These are phyloP conservation scores for Ochlodes sylvanus DNA, from an alignment of 2,888 invertebrate genomes.

Conservation along the genomic window DNA sequence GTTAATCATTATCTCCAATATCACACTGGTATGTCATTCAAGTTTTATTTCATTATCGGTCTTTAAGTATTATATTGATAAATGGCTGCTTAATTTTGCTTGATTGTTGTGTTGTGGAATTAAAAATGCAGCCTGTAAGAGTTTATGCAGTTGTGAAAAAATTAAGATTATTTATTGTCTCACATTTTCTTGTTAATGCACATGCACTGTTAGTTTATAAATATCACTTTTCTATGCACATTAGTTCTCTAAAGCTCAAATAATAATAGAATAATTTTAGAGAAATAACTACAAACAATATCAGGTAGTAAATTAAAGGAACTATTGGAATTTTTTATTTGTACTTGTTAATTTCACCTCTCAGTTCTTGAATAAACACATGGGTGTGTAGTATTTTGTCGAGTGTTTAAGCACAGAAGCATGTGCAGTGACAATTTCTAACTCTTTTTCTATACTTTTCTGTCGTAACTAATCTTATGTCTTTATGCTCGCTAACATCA, in stretches of 20 bases:
- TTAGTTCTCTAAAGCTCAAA: background rate
- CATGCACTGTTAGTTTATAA: slow-evolving; percentile 47
- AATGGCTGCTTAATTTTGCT: slow-evolving; percentile 23
- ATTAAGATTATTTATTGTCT: slow-evolving; percentile 5
- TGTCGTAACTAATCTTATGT: slow-evolving; percentile 74
- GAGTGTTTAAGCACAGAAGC: slow-evolving; percentile 39
- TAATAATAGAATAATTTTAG: background rate
- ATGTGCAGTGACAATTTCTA: slow-evolving; percentile 60
- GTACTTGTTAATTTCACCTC: background rate
- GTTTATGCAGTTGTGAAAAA: background rate
- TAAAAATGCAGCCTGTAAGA: slow-evolving; percentile 3
- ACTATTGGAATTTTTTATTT: background rate
- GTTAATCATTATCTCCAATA: slow-evolving; percentile 38
- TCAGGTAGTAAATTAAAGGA: background rate
- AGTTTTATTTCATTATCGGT: background rate
- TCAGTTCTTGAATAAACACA: background rate
- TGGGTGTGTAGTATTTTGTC: background rate
- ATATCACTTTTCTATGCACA: slow-evolving; percentile 36
- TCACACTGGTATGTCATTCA: slow-evolving; percentile 22
- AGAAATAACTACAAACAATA: background rate
- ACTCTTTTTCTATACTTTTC: slow-evolving; percentile 54
- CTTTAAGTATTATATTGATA: background rate
- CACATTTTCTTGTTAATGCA: slow-evolving; percentile 52
- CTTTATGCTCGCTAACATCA: slow-evolving; percentile 78
- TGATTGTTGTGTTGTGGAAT: slow-evolving; percentile 14